phyloP scores from a whole-genome alignment of 2,888 invertebrate genomes.

The Brachyopa scutellaris region DNA sequence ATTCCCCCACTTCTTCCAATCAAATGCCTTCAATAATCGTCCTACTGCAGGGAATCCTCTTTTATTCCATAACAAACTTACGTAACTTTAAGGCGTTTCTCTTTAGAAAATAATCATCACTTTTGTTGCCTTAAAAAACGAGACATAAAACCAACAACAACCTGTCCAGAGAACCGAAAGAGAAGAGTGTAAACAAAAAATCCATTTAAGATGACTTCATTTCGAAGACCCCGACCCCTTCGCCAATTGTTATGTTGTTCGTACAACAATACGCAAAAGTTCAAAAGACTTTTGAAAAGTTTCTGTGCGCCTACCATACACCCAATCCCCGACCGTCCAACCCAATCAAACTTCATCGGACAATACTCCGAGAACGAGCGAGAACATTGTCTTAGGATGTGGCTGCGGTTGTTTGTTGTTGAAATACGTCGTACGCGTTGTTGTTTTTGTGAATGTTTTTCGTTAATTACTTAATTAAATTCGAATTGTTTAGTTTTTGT shows the following conservation, averaged over 20 bases:
- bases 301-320: constrained; percentile 4
- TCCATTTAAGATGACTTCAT: constrained; percentile 58
- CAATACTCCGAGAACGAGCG: constrained; percentile 18
- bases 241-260: constrained; percentile 44
- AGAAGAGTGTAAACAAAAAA: constrained; percentile 1
- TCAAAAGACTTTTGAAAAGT: constrained; percentile 52
- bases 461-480: constrained; percentile 67
- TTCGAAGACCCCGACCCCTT: constrained; percentile 29
- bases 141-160: constrained; percentile 29
- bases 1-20: constrained; percentile 27
- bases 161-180: constrained; percentile 2
- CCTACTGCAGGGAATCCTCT: constrained; percentile 1
- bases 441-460: constrained; percentile 2
- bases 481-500: constrained; percentile 51
- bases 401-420: constrained; percentile 16
- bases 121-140: not conserved
- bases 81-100: constrained; percentile 49
- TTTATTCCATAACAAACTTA: constrained; percentile 43
- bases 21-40: constrained; percentile 6
- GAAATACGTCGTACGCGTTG: not conserved
- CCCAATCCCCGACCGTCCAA: not conserved
- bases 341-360: not conserved
- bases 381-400: constrained; percentile 7
- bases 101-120: constrained; percentile 59
- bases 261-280: constrained; percentile 27